A percentile compares a stretch with the other conserved stretches of the same genome.
phyloP scores from a whole-genome alignment of 2,888 invertebrate genomes.

The Meiosimyza decipiens region DNA sequence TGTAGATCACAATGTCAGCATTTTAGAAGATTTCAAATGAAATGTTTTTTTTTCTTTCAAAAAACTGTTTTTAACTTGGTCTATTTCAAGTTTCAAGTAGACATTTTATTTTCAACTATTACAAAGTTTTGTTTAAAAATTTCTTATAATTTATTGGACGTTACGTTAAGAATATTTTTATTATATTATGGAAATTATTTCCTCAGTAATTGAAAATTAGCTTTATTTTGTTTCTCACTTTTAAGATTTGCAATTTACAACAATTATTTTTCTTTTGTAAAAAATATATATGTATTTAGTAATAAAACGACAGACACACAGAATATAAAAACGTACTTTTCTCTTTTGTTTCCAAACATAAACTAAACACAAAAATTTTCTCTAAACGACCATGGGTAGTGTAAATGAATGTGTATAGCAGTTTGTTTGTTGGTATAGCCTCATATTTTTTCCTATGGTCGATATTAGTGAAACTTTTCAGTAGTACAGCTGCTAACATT shows the following conservation, averaged over 20 bases:
- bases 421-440: conserved; percentile 8
- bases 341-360: conserved; percentile 47
- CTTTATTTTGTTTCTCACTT: too few relatives aligned
- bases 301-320: conserved; percentile 21
- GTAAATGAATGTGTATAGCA: conserved; percentile 2
- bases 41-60: conserved; percentile 9
- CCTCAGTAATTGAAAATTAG: too few relatives aligned
- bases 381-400: conserved; percentile 20
- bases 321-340: conserved; percentile 35
- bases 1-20: conserved; percentile 30
- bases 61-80: not conserved
- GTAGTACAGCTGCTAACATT: conserved; percentile 19
- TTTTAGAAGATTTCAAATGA: conserved; percentile 6
- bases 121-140: not conserved
- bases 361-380: conserved; percentile 43
- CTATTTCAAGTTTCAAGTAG: conserved; percentile 12
- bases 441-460: too few relatives aligned
- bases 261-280: conserved; percentile 6
- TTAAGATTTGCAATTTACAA: not conserved
- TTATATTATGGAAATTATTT: too few relatives aligned
- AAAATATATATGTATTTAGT: conserved; percentile 13
- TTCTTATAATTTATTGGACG: conserved; percentile 18
- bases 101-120: not conserved
- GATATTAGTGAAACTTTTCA: conserved; percentile 20
- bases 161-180: not conserved